These are phyloP conservation scores for Lasius fuliginosus DNA, from an alignment of 2,888 invertebrate genomes.

Conservation along the genomic window DNA sequence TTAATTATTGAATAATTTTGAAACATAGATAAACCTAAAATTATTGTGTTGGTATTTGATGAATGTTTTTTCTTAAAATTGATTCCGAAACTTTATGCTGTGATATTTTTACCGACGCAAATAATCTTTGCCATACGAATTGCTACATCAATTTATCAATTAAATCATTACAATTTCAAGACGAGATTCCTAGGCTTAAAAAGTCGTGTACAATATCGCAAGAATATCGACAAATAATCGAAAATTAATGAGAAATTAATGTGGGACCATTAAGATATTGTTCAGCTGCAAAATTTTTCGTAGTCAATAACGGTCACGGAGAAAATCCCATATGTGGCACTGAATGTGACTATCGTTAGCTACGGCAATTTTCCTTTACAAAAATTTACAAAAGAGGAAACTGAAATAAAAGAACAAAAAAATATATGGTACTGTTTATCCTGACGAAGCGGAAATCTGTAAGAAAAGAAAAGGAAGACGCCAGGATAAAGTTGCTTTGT, in stretches of 20 bases:
- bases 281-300: not conserved
- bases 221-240: not conserved
- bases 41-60: not conserved
- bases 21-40: not conserved
- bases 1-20: not conserved
- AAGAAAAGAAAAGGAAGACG: not conserved
- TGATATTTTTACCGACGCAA: not conserved
- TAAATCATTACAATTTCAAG: not conserved
- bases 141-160: not conserved
- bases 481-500: not conserved
- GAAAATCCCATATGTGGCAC: not conserved
- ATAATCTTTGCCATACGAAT: not conserved
- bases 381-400: not conserved
- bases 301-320: not conserved
- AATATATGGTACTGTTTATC: not conserved
- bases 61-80: not conserved
- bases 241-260: not conserved
- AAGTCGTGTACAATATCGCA: not conserved
- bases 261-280: not conserved
- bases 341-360: not conserved
- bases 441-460: not conserved
- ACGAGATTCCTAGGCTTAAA: not conserved
- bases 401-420: not conserved
- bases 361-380: not conserved
- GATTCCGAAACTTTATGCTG: not conserved